phyloP scores from a whole-genome alignment of 2,888 invertebrate species.

The Blera fallax region DNA sequence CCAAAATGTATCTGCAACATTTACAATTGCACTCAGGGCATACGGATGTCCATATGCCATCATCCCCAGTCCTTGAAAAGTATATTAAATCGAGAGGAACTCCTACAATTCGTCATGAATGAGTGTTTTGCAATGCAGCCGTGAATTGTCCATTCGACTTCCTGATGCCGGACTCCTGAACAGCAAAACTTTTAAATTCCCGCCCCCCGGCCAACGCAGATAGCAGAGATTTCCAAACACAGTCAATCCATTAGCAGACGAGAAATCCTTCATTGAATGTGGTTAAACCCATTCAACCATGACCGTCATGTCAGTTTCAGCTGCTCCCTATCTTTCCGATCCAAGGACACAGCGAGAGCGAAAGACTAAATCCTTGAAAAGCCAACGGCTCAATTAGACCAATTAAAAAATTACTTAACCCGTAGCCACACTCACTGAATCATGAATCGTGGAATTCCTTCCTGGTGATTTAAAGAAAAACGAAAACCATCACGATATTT shows the following conservation, averaged over 20 bases:
- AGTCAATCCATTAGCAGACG: background rate
- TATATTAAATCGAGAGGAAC: too few relatives aligned
- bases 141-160: too few relatives aligned
- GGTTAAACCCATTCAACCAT: background rate
- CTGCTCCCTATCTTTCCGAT: background rate
- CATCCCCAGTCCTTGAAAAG: too few relatives aligned
- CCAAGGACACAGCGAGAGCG: background rate
- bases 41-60: too few relatives aligned
- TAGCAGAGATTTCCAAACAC: too few relatives aligned
- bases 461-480: background rate
- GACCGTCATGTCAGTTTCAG: background rate
- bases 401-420: constrained; percentile 39
- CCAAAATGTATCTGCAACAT: too few relatives aligned
- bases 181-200: too few relatives aligned
- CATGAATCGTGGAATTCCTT: constrained; percentile 1
- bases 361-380: background rate
- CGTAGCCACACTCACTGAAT: constrained; percentile 11
- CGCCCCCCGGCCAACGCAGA: too few relatives aligned
- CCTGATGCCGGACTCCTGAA: too few relatives aligned
- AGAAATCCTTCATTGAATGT: background rate
- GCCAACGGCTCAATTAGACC: constrained; percentile 28
- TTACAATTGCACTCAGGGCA: too few relatives aligned
- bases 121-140: too few relatives aligned
- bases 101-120: too few relatives aligned
- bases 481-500: background rate